Conservation (phyloP, 2,797 vertebrate species). For the Tapera naevia region DNA sequence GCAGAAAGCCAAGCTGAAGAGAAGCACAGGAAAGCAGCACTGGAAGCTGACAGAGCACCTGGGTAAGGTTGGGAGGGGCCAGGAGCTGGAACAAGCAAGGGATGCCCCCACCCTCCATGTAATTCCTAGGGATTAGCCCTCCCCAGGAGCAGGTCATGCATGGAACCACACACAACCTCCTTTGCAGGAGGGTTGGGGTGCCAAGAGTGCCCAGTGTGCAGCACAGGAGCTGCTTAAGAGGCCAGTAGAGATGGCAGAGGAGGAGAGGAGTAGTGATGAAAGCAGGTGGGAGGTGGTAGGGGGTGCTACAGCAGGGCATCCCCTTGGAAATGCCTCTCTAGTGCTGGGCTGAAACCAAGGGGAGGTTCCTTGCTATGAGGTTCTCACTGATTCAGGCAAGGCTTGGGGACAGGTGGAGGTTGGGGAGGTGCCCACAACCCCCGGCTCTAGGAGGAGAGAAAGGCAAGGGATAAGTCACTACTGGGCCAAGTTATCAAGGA, state of each 20-base stretch:
- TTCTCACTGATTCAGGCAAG: not conserved
- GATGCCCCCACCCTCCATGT: not conserved
- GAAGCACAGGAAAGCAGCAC: constrained; percentile 55
- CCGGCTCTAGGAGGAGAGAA: not conserved
- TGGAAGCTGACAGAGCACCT: constrained; percentile 79
- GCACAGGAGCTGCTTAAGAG: not conserved
- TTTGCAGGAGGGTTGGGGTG: not conserved
- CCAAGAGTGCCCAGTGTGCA: not conserved
- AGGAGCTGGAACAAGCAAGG: not conserved
- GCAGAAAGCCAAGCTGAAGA: constrained; percentile 66
- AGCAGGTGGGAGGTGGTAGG: not conserved
- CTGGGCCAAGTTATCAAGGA: not conserved
- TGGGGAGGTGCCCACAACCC: not conserved
- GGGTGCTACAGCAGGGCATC: not conserved
- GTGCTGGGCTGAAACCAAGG: not conserved
- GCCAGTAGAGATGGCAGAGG: not conserved
- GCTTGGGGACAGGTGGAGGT: not conserved
- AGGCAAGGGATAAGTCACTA: not conserved
- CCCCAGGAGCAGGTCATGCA: accelerated
- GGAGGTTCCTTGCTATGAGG: not conserved
- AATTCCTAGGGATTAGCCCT: not conserved
- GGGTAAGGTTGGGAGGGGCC: constrained; percentile 37
- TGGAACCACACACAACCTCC: not conserved
- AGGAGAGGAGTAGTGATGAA: not conserved
- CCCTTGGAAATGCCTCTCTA: not conserved